These are phyloP conservation scores for Globodera rostochiensis DNA, from an alignment of 1,140 invertebrate genomes.

Conservation along the genomic window DNA sequence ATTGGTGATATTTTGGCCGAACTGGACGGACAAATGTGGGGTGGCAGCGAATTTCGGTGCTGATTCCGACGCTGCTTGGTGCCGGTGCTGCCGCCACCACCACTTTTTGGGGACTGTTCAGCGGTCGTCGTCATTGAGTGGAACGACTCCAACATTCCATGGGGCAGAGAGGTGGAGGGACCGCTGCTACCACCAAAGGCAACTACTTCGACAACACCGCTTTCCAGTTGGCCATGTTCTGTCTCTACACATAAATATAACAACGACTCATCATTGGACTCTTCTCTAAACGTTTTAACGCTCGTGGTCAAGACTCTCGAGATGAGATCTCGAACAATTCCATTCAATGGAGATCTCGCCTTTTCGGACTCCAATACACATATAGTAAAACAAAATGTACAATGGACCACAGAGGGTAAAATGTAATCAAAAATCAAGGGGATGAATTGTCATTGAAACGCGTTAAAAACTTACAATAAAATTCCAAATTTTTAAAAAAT, in stretches of 20 bases:
- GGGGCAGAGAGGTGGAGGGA: neutral
- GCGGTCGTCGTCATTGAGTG: conserved; percentile 4
- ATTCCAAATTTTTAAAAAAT: too few relatives aligned
- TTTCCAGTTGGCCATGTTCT: neutral
- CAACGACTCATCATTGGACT: neutral
- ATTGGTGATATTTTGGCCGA: conserved; percentile 20
- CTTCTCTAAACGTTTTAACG: neutral
- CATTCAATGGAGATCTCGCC: too few relatives aligned
- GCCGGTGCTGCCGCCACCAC: neutral
- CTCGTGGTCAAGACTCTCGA: too few relatives aligned
- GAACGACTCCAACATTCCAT: conserved; percentile 9
- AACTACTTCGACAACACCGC: neutral
- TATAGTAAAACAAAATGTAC: too few relatives aligned
- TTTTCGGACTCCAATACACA: too few relatives aligned
- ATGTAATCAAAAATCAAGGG: too few relatives aligned
- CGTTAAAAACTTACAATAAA: too few relatives aligned
- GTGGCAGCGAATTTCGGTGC: conserved; percentile 47
- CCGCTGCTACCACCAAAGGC: neutral
- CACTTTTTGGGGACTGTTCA: neutral
- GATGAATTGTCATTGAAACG: too few relatives aligned
- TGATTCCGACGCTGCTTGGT: conserved; percentile 11
- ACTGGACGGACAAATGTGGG: conserved; percentile 30
- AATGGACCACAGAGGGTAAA: too few relatives aligned
- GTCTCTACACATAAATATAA: neutral
- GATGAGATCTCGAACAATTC: too few relatives aligned